Base-by-base conservation (phyloP, 2,888 invertebrate species). In the Syritta pipiens region DNA sequence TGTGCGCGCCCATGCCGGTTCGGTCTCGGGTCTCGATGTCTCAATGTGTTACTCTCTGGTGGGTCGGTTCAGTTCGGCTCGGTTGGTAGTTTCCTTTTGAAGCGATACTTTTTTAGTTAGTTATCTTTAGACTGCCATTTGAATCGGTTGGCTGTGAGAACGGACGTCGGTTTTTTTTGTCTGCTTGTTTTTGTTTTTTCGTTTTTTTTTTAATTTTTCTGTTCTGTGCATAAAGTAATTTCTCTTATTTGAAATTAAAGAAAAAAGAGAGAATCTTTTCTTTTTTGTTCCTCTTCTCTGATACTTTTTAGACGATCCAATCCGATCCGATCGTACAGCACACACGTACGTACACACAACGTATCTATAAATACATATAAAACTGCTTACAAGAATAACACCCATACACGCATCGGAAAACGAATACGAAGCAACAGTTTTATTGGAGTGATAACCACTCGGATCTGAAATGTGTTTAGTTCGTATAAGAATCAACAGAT, bases 51-150 rank as follows among this genome's bases (percentile, higher is more conserved):
- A n/a, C n/a, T 67, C 59, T 77, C 77, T 22, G 59, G 51, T 65
- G 51, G 63, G 74, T 67, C 67, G 72, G 74, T 79, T 74, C 74
- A 74, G 81, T 82, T 69, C 53, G 51, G 69, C 82, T 79, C 84
- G 84, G 81, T 83, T 51, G 63, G 74, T 67, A 74, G 72, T 79
- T 79, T 74, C 74, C 76, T 82, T 82, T 69, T 51, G 51, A 74
- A 82, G 81, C 84, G 84, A 81, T 83, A 86, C 84, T 83, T 85
- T 85, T 86, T 76, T 83, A 84, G 86, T 88, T 84, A 88, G 88
- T 88, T 87, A 86, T 85, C 85, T 86, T 86, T 84, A 87, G 86
- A 83, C 85, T 85, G 85, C 84, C 85, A 82, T 83, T 82, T 83
- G 84, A 83, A 85, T 82, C 85, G 88, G 85, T 87, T 85, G 85